Evolutionary conservation across 2,797 vertebrate genomes (phyloP), one percentile per base, ranked within the genome.

Genomic region (Sebastes glaucus): DNA sequence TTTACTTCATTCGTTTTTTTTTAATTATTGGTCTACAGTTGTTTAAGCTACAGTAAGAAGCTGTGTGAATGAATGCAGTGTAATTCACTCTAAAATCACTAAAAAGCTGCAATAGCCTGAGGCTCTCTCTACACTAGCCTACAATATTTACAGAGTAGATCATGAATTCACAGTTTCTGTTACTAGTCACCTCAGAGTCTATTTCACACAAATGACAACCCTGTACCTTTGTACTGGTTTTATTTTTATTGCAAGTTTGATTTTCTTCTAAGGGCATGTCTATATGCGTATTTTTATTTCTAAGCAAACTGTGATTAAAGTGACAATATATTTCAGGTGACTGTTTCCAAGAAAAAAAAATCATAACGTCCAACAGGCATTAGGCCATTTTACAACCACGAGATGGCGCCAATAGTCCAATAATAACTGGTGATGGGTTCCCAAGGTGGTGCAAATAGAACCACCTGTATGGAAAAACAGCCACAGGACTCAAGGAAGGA

Each of bases 341-440:
- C 3, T 42, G 49, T 23, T 71, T 38, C 35, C 28, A 52, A 20
- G 30, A 59, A 38, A 61, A 13, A 1, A 52, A 42, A 38, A 61
- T 52, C 11, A 70, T 25, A 13, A 66, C 4, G 7, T 38, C 42
- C 11, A 74, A 11, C 55, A 20, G 27, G 10, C 11, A 4, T 11
- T 11, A 35, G 49, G 22, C 2, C 22, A 7, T 2, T 61, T 1
- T 1, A 33, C 0, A n/a, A 46, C 88, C 92, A 89, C 71, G 0
- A 88, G 93, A 71, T 87, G 93, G 91, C 90, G 87, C 83, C 83
- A 84, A 2, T 9, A 28, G 27, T 35, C 78, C 69, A 83, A 5
- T 30, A 56, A 78, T 70, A 33, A 23, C 2, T 1, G 25, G 4
- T n/a, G 16, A 49, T 30, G 14, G 3, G 28, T 3, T 60, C 5